Conservation (phyloP, 1,140 invertebrate species). For the Drosophila nasuta region DNA sequence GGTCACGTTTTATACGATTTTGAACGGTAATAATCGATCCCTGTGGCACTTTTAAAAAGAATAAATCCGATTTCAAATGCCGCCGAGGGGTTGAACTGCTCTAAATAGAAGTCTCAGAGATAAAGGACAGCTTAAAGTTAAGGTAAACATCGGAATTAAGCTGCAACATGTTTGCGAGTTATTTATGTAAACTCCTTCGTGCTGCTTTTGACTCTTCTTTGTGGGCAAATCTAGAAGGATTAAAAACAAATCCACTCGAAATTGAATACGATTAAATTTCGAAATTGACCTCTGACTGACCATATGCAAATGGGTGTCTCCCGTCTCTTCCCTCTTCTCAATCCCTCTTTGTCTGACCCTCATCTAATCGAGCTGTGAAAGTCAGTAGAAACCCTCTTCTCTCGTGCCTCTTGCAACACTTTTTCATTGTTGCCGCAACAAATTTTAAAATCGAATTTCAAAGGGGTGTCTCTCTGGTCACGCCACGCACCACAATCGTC, state of each 20-base stretch:
- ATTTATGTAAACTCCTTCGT: constrained; percentile 23
- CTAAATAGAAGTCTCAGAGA: not conserved
- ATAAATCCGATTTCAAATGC: constrained; percentile 65
- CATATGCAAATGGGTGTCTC: constrained; percentile 61
- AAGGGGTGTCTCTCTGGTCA: constrained; percentile 35
- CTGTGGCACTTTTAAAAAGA: constrained; percentile 64
- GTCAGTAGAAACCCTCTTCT: constrained; percentile 39
- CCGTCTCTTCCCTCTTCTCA: not conserved
- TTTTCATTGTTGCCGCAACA: constrained; percentile 55
- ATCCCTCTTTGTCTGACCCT: not conserved
- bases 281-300: constrained; percentile 77
- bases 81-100: constrained; percentile 19
- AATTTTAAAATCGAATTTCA: constrained; percentile 76
- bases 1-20: constrained; percentile 82
- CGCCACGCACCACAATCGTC: constrained; percentile 20
- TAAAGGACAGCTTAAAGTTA: constrained; percentile 23
- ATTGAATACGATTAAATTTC: constrained; percentile 80
- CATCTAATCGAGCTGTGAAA: constrained; percentile 71
- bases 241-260: constrained; percentile 82
- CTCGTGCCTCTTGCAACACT: not conserved
- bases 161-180: not conserved
- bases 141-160: constrained; percentile 6
- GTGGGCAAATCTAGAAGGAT: constrained; percentile 54
- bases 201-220: constrained; percentile 51
- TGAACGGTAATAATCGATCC: constrained; percentile 85